Evolutionary conservation across 2,888 invertebrate species (phyloP).

Genomic region (Spisula solida): DNA sequence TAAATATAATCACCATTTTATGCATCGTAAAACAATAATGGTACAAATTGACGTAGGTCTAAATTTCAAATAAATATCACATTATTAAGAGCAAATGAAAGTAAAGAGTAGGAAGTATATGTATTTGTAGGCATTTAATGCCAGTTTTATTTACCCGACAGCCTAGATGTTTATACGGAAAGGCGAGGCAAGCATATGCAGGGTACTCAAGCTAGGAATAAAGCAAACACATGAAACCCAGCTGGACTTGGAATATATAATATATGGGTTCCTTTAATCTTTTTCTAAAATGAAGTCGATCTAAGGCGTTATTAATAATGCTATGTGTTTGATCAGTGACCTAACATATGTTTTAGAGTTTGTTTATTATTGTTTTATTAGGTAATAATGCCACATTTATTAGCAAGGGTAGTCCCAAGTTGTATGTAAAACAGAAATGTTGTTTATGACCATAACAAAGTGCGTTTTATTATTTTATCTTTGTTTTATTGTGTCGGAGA

Average conservation of each 20-base stretch:
- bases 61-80: slow-evolving; percentile 63
- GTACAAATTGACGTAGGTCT: slow-evolving; percentile 60
- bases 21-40: slow-evolving; percentile 55
- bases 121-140: slow-evolving; percentile 51
- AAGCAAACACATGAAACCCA: slow-evolving; percentile 43
- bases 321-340: slow-evolving; percentile 66
- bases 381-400: slow-evolving; percentile 59
- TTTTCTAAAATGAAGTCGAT: slow-evolving; percentile 48
- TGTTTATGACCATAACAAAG: slow-evolving; percentile 46
- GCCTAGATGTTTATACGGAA: slow-evolving; percentile 30
- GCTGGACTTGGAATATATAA: slow-evolving; percentile 46
- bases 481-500: slow-evolving; percentile 46
- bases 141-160: slow-evolving; percentile 52
- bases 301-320: slow-evolving; percentile 49
- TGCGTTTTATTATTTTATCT: slow-evolving; percentile 50
- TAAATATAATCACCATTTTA: slow-evolving; percentile 45
- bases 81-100: slow-evolving; percentile 54
- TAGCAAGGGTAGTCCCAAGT: slow-evolving; percentile 45
- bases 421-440: slow-evolving; percentile 39
- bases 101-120: slow-evolving; percentile 40
- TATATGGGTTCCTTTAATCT: slow-evolving; percentile 61
- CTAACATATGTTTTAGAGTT: slow-evolving; percentile 61
- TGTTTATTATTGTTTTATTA: slow-evolving; percentile 63
- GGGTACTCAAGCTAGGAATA: background rate
- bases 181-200: slow-evolving; percentile 28